phyloP scores from a whole-genome alignment of 2,888 invertebrate genomes.

The Malthinus flaveolus region DNA sequence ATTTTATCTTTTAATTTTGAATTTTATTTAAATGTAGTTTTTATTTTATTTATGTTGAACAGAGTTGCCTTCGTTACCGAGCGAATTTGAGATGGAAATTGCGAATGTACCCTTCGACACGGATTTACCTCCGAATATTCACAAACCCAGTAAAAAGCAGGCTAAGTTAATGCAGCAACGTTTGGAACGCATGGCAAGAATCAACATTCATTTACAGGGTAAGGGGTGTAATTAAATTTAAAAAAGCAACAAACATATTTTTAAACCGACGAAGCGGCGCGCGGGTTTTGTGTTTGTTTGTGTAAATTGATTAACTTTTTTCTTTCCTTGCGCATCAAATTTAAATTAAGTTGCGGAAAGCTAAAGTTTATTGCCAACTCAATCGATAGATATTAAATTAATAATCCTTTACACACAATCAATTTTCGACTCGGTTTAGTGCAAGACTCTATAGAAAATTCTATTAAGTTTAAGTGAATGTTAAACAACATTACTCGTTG shows the following conservation, averaged over 20 bases:
- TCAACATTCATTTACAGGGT: constrained; percentile 85
- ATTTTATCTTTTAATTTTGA: not conserved
- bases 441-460: no score
- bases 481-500: no score
- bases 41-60: constrained; percentile 40
- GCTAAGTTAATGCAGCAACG: constrained; percentile 71
- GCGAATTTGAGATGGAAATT: constrained; percentile 59
- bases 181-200: constrained; percentile 74
- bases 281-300: no score
- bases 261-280: no score
- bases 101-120: constrained; percentile 50
- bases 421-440: no score
- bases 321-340: no score
- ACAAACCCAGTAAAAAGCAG: constrained; percentile 67
- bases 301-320: no score
- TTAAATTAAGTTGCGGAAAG: no score
- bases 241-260: not conserved
- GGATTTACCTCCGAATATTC: constrained; percentile 49
- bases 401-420: no score
- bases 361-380: no score
- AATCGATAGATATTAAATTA: no score
- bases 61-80: constrained; percentile 62
- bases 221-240: constrained; percentile 49
- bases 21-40: constrained; percentile 15
- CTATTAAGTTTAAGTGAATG: no score